Percentiles rank a stretch among this genome's conserved stretches.
Evolutionary conservation across 2,888 invertebrate genomes (phyloP).

Genomic region (Sisyra terminalis): DNA sequence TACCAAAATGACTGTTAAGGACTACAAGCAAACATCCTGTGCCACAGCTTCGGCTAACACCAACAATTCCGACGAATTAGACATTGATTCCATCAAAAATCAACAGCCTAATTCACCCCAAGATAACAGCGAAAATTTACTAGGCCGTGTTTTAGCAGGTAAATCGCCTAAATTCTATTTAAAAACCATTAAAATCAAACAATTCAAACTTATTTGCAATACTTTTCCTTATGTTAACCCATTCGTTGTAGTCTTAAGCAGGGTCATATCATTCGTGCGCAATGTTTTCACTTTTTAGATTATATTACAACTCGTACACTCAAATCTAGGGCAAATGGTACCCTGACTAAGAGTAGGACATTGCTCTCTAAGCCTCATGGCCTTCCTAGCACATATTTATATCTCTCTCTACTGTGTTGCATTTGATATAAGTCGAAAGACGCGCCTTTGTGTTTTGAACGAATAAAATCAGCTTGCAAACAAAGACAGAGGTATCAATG

Average conservation of each 20-base stretch:
- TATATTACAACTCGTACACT: conserved; percentile 1
- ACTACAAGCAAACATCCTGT: conserved; percentile 33
- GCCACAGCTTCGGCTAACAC: conserved; percentile 22
- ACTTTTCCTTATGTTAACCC: background rate
- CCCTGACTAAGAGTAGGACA: conserved; percentile 37
- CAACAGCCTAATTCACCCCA: conserved; percentile 10
- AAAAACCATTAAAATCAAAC: background rate
- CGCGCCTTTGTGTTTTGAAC: background rate
- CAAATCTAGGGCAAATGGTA: conserved; percentile 24
- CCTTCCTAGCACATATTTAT: conserved; percentile 29
- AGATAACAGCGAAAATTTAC: conserved; percentile 34
- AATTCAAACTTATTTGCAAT: background rate
- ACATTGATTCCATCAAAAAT: conserved; percentile 15
- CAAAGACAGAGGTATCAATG: conserved; percentile 16
- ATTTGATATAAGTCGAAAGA: background rate
- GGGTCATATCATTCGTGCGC: background rate
- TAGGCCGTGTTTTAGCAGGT: conserved; percentile 41
- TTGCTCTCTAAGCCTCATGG: conserved; percentile 30
- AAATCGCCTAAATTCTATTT: conserved; percentile 14
- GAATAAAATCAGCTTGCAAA: background rate
- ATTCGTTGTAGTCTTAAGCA: background rate
- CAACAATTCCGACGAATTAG: conserved; percentile 24
- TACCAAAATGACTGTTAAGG: conserved; percentile 34
- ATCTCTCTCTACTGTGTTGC: conserved; percentile 13
- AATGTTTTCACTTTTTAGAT: conserved; percentile 6